A percentile compares a stretch with the other conserved stretches of the same genome.
Conservation (phyloP, 1,140 invertebrate species). For the Oryctes rhinoceros region DNA sequence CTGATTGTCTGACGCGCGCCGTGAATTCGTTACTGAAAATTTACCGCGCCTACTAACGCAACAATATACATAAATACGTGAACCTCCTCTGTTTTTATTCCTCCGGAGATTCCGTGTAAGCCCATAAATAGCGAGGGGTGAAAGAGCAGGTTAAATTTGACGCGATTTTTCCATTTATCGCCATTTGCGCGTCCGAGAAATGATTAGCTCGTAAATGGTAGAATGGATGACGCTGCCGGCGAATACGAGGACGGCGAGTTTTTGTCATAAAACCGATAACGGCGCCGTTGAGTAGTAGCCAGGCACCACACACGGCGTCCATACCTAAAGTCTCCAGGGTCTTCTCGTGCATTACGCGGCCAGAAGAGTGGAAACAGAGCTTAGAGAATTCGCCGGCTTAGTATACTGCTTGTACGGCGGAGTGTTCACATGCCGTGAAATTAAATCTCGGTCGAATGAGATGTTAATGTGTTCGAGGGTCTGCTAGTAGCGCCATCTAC, state of each 20-base stretch:
- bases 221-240: not conserved
- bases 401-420: not conserved
- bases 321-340: slow-evolving; percentile 1
- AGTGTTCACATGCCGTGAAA: slow-evolving; percentile 17
- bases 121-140: not conserved
- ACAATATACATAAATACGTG: not conserved
- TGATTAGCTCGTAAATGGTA: slow-evolving; percentile 6
- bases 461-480: slow-evolving; percentile 14
- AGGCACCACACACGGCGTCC: not conserved
- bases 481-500: slow-evolving; percentile 7
- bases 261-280: slow-evolving; percentile 22
- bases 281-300: not conserved
- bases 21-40: not conserved
- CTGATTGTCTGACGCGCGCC: not conserved
- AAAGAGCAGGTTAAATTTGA: slow-evolving; percentile 5
- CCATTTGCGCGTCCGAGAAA: slow-evolving; percentile 13
- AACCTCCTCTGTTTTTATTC: not conserved
- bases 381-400: slow-evolving; percentile 5
- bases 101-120: not conserved
- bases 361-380: slow-evolving; percentile 12
- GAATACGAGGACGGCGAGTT: not conserved
- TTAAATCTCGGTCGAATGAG: slow-evolving; percentile 21
- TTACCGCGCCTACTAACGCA: not conserved
- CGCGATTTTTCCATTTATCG: slow-evolving; percentile 21
- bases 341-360: slow-evolving; percentile 11